Evolutionary conservation across 2,797 vertebrate species (phyloP).

Genomic region (Malacoctenus gilli): DNA sequence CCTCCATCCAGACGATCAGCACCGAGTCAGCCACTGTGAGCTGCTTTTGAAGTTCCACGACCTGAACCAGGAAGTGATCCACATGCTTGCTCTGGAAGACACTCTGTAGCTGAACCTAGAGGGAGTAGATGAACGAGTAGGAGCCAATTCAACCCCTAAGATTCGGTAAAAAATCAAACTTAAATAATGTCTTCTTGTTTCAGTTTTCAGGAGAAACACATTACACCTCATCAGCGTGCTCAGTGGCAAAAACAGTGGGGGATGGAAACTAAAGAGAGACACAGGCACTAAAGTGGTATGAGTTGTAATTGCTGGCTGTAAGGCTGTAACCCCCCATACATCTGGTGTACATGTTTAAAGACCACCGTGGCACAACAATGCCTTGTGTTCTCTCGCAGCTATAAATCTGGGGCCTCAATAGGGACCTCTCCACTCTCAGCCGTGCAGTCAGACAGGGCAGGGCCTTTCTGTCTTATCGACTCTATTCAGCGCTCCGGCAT

Average conservation of each 20-base stretch:
- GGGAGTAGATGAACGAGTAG: constrained; percentile 19
- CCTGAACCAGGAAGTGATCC: constrained; percentile 81
- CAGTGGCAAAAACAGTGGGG: constrained; percentile 40
- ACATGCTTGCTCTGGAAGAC: constrained; percentile 83
- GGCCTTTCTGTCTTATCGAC: constrained; percentile 52
- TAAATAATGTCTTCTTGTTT: no score
- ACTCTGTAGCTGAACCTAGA: constrained; percentile 83
- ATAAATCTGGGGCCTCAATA: constrained; percentile 81
- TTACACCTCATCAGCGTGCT: constrained; percentile 43
- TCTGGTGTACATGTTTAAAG: constrained; percentile 75
- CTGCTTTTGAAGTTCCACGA: constrained; percentile 80
- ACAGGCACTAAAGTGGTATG: constrained; percentile 62
- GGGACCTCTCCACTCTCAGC: constrained; percentile 68
- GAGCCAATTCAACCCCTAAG: no score
- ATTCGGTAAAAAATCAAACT: no score
- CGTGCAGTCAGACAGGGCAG: constrained; percentile 61
- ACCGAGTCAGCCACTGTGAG: constrained; percentile 78
- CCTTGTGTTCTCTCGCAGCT: constrained; percentile 62
- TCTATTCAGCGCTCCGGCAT: constrained; percentile 61
- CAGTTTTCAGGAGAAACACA: no score
- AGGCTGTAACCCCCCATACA: constrained; percentile 56
- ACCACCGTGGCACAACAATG: constrained; percentile 68
- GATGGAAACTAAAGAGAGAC: constrained; percentile 54
- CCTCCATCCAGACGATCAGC: constrained; percentile 83
- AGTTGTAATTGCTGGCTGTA: constrained; percentile 73